phyloP scores from a whole-genome alignment of 2,113 vertebrate genomes.

The Pelvicachromis taeniatus region DNA sequence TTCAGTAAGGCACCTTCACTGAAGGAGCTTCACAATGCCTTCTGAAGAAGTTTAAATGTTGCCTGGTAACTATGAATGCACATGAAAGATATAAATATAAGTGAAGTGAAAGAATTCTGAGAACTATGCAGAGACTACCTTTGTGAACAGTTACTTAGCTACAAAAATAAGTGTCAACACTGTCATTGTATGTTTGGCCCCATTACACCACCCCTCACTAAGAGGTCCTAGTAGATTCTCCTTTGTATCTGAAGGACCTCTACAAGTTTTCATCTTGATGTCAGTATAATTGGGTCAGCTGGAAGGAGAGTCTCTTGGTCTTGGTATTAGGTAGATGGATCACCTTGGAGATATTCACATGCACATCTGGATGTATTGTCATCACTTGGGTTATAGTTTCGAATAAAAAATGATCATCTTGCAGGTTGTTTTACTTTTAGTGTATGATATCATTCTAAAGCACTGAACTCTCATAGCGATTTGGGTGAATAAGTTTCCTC shows the following conservation, averaged over 20 bases:
- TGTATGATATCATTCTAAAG: not conserved
- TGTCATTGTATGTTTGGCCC: not conserved
- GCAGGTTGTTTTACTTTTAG: not conserved
- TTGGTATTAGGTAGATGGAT: not conserved
- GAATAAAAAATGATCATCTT: not conserved
- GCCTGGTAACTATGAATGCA: conserved; percentile 2
- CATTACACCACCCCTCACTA: not conserved
- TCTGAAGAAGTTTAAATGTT: not conserved
- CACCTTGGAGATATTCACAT: not conserved
- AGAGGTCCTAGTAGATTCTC: not conserved
- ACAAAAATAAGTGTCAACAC: not conserved
- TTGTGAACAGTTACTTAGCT: not conserved
- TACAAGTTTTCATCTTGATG: not conserved
- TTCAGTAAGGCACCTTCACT: conserved; percentile 11
- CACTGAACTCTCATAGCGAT: not conserved
- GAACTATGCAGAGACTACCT: not conserved
- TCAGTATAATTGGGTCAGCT: not conserved
- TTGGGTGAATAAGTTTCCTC: not conserved
- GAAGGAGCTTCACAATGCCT: not conserved
- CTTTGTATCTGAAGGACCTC: not conserved
- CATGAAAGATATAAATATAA: not conserved
- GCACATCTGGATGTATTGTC: not conserved
- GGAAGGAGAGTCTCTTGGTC: not conserved
- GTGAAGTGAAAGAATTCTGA: not conserved
- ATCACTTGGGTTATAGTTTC: not conserved